Evolutionary conservation across 2,888 invertebrate genomes (phyloP), one percentile per base, ranked within the genome.

Genomic region (Amiota minor): DNA sequence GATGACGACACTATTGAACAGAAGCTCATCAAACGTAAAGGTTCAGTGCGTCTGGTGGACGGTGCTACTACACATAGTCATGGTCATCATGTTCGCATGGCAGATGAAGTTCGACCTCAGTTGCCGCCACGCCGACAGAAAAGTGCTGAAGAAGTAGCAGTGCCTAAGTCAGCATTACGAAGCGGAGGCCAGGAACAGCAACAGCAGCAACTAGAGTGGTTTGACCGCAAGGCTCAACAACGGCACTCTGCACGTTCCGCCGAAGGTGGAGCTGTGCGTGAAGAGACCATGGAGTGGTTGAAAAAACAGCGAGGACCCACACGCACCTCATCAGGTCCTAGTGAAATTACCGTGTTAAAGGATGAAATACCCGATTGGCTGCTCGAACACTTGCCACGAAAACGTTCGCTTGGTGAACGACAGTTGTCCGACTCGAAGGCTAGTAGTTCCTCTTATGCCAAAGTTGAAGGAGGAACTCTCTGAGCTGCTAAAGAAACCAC

Each of bases 211-310:
- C 78, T 89, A 1, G 90, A 90, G 74, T 89, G 88, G 88, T 89
- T 90, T 70, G 89, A 90, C 80, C 87, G 90, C 2, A 86, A 88
- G 71, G 89, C 90, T 14, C 89, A 88, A 35, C 90, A 90, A 74
- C 84, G 90, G 50, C 90, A 89, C 77, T 90, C 90, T 1, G 89
- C 90, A 0, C 86, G 90, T 9, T 90, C 90, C 6, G 90, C 90
- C 0, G 90, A 90, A 73, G 89, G 89, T 8, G 89, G 89, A 0
- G 85, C 88, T 11, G 87, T 89, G 10, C 86, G 89, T 0, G 89
- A 90, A 9, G 89, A 89, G 75, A 89, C 89, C 6, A 87, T 88
- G 45, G 89, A 89, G 49, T 90, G 89, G 89, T 77, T 90, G 16
- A 87, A 89, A 70, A 79, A 86, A 9, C 85, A 81, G 72, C 79